Base-by-base conservation (phyloP, 2,113 vertebrate species). In the Lathamus discolor region DNA sequence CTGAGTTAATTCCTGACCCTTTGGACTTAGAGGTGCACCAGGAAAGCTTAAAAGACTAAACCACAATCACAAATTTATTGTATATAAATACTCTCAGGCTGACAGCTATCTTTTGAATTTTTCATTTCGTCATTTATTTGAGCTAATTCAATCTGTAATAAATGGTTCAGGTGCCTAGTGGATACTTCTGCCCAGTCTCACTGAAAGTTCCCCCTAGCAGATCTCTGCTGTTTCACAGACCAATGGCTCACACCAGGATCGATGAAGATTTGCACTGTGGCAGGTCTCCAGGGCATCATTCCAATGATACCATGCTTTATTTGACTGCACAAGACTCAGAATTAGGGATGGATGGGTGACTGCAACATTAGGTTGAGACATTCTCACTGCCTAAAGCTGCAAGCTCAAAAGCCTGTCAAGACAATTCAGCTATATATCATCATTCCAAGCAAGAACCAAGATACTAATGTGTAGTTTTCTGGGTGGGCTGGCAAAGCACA, bases 351-450 rank as follows among this genome's bases (percentile, higher is more conserved):
- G 80, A 93, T 54, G 93, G 83, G 90, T 81, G 83, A 67, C 6
- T 90, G 73, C 69, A 79, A 51, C 86, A 68, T 37, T 62, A 75
- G 28, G 52, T 52, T 95, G 52, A 93, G 62, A 93, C 10, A 2
- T 44, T 86, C 57, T 82, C 39, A 57, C 66, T 89, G 95, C 92
- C 95, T 91, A 52, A 44, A 91, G 95, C 88, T 72, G 73, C 76
- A 82, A 81, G 61, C 80, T 88, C 73, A 88, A 90, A 92, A 52
- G 88, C 88, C 73, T 93, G 95, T 96, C 93, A 94, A 69, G 66
- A 86, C 62, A 62, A 86, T 75, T 93, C 86, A 88, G 76, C 23
- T 54, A 23, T 19, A 11, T 43, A 70, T 51, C 55, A 74, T 54
- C 79, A 68, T 31, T 91, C 62, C 79, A 72, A 91, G 83, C 41